Evolutionary conservation across 2,888 invertebrate genomes (phyloP).

Genomic region (Rhamnusium bicolor): DNA sequence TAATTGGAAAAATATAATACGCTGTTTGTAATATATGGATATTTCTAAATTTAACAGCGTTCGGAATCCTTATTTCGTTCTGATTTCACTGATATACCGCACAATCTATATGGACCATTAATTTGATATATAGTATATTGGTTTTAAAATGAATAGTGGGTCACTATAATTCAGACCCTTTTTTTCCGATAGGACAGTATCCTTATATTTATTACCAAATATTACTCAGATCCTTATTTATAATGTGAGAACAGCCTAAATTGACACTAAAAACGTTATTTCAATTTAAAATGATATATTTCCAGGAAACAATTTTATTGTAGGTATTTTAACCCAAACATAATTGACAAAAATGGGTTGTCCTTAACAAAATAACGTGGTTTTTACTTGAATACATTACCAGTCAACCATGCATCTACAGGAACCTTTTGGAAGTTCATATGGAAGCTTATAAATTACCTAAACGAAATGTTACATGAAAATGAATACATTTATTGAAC

Average conservation of each 20-base stretch:
- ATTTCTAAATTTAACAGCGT: background rate
- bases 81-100: background rate
- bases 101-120: background rate
- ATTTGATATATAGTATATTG: constrained; percentile 27
- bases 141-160: constrained; percentile 26
- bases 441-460: too few species aligned
- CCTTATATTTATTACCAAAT: constrained; percentile 29
- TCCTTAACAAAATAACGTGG: too few species aligned
- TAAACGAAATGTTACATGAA: too few species aligned
- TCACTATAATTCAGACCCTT: constrained; percentile 30
- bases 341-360: too few species aligned
- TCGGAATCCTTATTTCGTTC: background rate
- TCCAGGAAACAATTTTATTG: too few species aligned
- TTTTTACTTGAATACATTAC: too few species aligned
- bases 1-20: background rate
- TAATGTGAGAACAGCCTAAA: constrained; percentile 2
- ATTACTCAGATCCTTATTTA: constrained; percentile 22
- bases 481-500: too few species aligned
- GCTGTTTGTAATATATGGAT: background rate
- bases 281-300: background rate
- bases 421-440: too few species aligned
- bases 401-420: too few species aligned
- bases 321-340: too few species aligned
- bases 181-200: constrained; percentile 13
- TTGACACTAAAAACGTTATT: background rate